Conservation (phyloP, 2,888 invertebrate genomes). For the Liodrosophila aerea region DNA sequence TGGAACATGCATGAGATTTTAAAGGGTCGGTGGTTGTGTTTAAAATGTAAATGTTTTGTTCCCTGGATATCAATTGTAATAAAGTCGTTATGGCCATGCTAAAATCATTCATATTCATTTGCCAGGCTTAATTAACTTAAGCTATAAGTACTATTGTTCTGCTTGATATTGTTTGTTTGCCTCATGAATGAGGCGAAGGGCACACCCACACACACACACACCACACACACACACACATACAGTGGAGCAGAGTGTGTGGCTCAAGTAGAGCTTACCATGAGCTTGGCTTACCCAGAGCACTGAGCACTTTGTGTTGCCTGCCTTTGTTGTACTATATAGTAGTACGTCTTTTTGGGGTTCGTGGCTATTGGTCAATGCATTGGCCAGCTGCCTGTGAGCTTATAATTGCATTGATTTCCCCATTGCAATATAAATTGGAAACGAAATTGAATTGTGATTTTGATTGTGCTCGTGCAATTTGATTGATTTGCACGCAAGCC, state of each 20-base stretch:
- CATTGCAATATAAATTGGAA: slow-evolving; percentile 8
- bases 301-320: too few species aligned
- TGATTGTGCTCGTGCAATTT: background rate
- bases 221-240: background rate
- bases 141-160: background rate
- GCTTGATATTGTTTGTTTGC: background rate
- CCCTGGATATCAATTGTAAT: slow-evolving; percentile 1
- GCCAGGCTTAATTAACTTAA: slow-evolving; percentile 2
- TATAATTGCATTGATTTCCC: slow-evolving; percentile 11
- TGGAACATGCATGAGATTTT: background rate
- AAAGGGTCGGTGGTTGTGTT: background rate
- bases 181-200: too few species aligned
- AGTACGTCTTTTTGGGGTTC: background rate
- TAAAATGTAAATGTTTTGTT: background rate
- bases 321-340: too few species aligned
- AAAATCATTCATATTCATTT: background rate
- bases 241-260: too few species aligned
- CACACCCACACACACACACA: background rate
- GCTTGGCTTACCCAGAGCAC: too few species aligned
- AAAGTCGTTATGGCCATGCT: background rate
- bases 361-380: background rate
- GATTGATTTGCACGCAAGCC: slow-evolving; percentile 1
- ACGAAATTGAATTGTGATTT: slow-evolving; percentile 6
- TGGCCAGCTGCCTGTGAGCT: slow-evolving; percentile 1
- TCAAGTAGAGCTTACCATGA: too few species aligned